Evolutionary conservation across 2,888 invertebrate genomes (phyloP), one percentile per base, ranked within the genome.

Genomic region (Agriopis aurantiaria): DNA sequence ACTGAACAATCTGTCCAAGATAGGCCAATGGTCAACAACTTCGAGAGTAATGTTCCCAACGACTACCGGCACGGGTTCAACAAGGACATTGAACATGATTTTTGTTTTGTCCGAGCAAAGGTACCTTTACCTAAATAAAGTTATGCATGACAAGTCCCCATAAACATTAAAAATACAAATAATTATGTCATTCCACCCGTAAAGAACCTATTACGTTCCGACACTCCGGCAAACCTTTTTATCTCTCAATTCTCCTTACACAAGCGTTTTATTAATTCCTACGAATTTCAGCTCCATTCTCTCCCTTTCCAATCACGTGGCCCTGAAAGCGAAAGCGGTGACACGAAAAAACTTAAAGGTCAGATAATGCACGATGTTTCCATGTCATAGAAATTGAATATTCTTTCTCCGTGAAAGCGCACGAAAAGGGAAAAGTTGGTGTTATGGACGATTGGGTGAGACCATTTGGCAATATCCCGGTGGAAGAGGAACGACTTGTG

Each of bases 381-480:
- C 82, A 81, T 85, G 78, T 78, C 78, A 86, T 82, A 82, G 77
- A 82, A 84, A 86, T 86, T 85, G 85, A 86, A 85, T 87, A 85
- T 82, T 78, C 80, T 71, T 79, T 75, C 75, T 72, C 75, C 80
- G 83, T 81, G 82, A 83, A 83, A 79, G 78, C 76, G 69, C 6
- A 71, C 75, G 78, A 76, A 84, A 82, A 64, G 79, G 85, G 80
- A 81, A 85, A 88, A 86, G 80, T 87, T 87, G 67, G 76, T 75
- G 85, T 80, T 84, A 87, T 85, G 86, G 87, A 82, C 84, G 84
- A 86, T 87, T 87, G 86, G 83, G 81, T 78, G 76, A 77, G 78
- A 73, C 85, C 85, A 85, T 88, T 88, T 87, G 86, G 87, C 87
- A 87, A 86, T 84, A 82, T 80, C 77, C 74, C 72, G 77, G 75